A percentile compares a stretch with the other conserved stretches of the same genome.
These are phyloP conservation scores for Zoanthus solanderi DNA, from an alignment of 92 coral and sea anemone genomes.

Conservation along the genomic window DNA sequence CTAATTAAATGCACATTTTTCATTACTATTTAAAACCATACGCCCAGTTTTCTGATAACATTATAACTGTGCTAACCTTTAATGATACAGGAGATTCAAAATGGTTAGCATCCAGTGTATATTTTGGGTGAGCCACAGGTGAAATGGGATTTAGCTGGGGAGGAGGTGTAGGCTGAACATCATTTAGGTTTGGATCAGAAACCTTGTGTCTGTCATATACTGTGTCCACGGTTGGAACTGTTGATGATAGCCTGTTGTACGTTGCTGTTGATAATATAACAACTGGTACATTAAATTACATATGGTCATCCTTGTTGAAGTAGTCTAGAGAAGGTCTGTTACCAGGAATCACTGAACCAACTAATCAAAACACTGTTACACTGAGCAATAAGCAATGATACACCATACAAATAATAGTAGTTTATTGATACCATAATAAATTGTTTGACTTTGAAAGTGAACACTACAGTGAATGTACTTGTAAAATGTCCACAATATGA, in stretches of 20 bases:
- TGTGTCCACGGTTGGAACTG: constrained; percentile 82
- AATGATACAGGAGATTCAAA: constrained; percentile 77
- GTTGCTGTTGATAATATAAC: constrained; percentile 64
- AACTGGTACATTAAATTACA: background rate
- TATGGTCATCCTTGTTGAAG: too few species aligned
- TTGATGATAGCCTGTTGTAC: constrained; percentile 75
- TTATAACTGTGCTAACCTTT: constrained; percentile 48
- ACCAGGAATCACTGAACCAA: too few species aligned
- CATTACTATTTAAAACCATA: background rate
- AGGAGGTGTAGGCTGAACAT: constrained; percentile 71
- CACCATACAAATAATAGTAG: too few species aligned
- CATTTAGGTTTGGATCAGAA: constrained; percentile 54
- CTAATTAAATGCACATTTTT: background rate
- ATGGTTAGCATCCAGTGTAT: constrained; percentile 49
- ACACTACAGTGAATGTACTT: too few species aligned
- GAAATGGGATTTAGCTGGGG: constrained; percentile 72
- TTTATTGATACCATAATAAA: too few species aligned
- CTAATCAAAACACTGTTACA: too few species aligned
- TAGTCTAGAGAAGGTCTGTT: too few species aligned
- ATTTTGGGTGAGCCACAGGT: constrained; percentile 76
- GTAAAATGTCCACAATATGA: too few species aligned
- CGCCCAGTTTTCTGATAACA: background rate
- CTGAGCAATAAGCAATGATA: too few species aligned
- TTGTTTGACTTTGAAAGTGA: too few species aligned
- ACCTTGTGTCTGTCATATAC: constrained; percentile 61